Percentiles rank a stretch among this genome's conserved stretches.
phyloP scores from a whole-genome alignment of 2,888 invertebrate species.

The Caenorhabditis sp. region DNA sequence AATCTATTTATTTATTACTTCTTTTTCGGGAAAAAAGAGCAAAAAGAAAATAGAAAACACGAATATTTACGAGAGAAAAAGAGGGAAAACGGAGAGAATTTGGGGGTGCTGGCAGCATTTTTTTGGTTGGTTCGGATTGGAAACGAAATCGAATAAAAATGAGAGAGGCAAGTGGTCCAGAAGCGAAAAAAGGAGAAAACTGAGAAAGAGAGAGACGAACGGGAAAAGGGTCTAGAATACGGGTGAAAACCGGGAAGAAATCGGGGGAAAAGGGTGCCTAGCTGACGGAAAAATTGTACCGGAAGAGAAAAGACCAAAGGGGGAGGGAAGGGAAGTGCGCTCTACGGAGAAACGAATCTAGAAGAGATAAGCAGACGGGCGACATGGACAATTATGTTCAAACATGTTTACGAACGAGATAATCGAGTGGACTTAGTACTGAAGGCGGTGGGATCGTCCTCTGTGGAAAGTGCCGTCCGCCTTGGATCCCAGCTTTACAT shows the following conservation, averaged over 20 bases:
- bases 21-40: slow-evolving; percentile 21
- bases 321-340: slow-evolving; percentile 2
- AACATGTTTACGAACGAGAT: slow-evolving; percentile 5
- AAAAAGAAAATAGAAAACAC: slow-evolving; percentile 1
- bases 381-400: slow-evolving; percentile 58
- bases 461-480: slow-evolving; percentile 57
- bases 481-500: slow-evolving; percentile 42
- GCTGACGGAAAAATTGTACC: slow-evolving; percentile 23
- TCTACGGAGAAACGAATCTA: slow-evolving; percentile 19
- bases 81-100: background rate
- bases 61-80: slow-evolving; percentile 1
- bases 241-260: background rate
- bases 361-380: slow-evolving; percentile 3
- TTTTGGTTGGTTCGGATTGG: background rate
- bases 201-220: background rate
- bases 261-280: slow-evolving; percentile 10
- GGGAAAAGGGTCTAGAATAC: slow-evolving; percentile 5
- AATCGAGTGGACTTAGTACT: slow-evolving; percentile 3
- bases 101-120: slow-evolving; percentile 6
- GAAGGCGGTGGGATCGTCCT: slow-evolving; percentile 38
- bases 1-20: slow-evolving; percentile 41
- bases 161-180: slow-evolving; percentile 12
- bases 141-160: background rate
- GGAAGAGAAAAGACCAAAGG: slow-evolving; percentile 15
- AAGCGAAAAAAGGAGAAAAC: slow-evolving; percentile 3